phyloP scores from a whole-genome alignment of 2,888 invertebrate genomes.

The Orthonychiurus folsomi region DNA sequence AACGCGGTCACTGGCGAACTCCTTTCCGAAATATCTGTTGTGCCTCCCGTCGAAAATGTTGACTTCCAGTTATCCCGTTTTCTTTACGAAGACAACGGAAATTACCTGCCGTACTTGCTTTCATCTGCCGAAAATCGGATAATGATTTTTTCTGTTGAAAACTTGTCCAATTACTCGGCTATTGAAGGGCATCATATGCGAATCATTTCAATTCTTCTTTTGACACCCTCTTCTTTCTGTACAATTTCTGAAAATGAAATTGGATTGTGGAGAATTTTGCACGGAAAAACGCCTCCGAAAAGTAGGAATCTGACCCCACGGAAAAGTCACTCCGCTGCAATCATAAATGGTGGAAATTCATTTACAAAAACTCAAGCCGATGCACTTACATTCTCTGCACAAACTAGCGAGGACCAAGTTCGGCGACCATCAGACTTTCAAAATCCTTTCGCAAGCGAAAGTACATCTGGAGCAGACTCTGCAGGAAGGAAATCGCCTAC shows the following conservation, averaged over 20 bases:
- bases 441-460: background rate
- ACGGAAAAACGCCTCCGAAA: slow-evolving; percentile 19
- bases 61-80: background rate
- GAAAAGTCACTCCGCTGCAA: slow-evolving; percentile 2
- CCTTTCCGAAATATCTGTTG: slow-evolving; percentile 26
- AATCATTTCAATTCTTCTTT: slow-evolving; percentile 29
- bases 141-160: slow-evolving; percentile 23
- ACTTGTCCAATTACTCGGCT: slow-evolving; percentile 19
- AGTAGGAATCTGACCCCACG: slow-evolving; percentile 29
- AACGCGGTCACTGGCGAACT: slow-evolving; percentile 27
- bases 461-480: background rate
- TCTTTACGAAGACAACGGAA: background rate
- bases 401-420: background rate
- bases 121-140: slow-evolving; percentile 31
- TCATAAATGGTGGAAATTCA: slow-evolving; percentile 4
- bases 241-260: slow-evolving; percentile 37
- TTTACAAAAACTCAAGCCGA: slow-evolving; percentile 5
- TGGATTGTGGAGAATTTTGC: slow-evolving; percentile 33
- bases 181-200: slow-evolving; percentile 33
- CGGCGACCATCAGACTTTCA: background rate
- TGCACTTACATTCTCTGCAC: background rate
- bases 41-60: background rate
- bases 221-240: slow-evolving; percentile 22
- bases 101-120: slow-evolving; percentile 26
- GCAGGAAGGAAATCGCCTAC: slow-evolving; percentile 25